phyloP scores from a whole-genome alignment of 2,113 vertebrate species.

The Pheucticus melanocephalus region DNA sequence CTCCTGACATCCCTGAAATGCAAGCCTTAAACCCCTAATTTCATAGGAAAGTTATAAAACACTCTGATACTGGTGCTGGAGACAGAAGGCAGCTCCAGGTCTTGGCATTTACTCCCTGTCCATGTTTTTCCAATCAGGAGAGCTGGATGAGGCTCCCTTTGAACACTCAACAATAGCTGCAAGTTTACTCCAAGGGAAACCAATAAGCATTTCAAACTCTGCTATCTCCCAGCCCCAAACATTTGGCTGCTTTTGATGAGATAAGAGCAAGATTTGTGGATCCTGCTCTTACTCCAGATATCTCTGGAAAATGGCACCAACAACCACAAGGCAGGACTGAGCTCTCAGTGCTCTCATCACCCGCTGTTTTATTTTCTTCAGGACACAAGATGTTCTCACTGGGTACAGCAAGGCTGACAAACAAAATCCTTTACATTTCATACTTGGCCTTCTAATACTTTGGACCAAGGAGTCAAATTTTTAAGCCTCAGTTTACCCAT shows the following conservation, averaged over 20 bases:
- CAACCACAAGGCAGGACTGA: background rate
- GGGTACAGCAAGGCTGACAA: background rate
- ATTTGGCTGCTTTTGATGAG: conserved; percentile 40
- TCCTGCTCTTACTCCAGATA: background rate
- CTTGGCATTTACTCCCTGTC: conserved; percentile 17
- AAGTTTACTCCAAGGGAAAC: background rate
- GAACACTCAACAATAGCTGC: conserved; percentile 3
- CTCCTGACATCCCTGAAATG: background rate
- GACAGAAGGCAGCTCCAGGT: background rate
- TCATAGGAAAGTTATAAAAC: background rate
- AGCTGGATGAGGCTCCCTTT: conserved; percentile 16
- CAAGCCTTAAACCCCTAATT: background rate
- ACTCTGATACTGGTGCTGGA: background rate
- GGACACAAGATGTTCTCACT: background rate
- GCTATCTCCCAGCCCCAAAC: conserved; percentile 2
- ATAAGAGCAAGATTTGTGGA: background rate
- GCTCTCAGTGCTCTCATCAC: background rate
- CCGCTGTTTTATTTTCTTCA: background rate
- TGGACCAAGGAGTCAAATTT: background rate
- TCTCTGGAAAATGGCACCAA: background rate
- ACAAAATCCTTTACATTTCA: background rate
- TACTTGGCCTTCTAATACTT: background rate
- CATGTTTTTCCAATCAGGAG: conserved; percentile 40
- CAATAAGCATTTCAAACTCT: background rate
- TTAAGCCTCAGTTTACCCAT: background rate